Percentiles rank a stretch among this genome's conserved stretches.
Evolutionary conservation across 2,888 invertebrate species (phyloP).

Genomic region (Euphydryas editha): DNA sequence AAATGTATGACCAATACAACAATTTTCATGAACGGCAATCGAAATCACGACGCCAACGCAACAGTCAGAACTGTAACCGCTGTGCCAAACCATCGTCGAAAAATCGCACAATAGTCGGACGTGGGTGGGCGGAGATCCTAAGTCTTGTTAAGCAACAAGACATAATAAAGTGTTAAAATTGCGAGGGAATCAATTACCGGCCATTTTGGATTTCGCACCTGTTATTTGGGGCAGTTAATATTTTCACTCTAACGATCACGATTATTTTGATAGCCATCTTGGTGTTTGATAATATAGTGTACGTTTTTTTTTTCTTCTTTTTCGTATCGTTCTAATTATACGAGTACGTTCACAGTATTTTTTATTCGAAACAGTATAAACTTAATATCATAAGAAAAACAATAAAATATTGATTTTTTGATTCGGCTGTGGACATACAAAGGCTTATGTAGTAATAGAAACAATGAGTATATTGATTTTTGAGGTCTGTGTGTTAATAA

Average conservation of each 20-base stretch:
- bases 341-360: neutral
- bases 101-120: neutral
- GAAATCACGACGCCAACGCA: no score
- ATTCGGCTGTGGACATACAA: no score
- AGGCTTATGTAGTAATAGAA: no score
- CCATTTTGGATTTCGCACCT: slow-evolving; percentile 14
- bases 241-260: neutral
- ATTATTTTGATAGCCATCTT: slow-evolving; percentile 1
- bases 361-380: neutral
- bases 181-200: slow-evolving; percentile 1
- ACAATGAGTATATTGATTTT: no score
- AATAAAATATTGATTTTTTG: no score
- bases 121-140: neutral
- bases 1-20: no score
- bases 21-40: no score
- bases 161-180: slow-evolving; percentile 4
- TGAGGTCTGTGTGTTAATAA: no score
- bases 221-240: slow-evolving; percentile 24
- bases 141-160: neutral
- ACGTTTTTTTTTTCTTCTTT: neutral
- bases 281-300: neutral
- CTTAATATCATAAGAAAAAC: no score
- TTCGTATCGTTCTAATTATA: neutral
- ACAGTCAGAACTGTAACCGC: no score
- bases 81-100: no score